A percentile compares a stretch with the other conserved stretches of the same genome.
Evolutionary conservation across 2,797 vertebrate genomes (phyloP).

Genomic region (Sebastes hopkinsi): DNA sequence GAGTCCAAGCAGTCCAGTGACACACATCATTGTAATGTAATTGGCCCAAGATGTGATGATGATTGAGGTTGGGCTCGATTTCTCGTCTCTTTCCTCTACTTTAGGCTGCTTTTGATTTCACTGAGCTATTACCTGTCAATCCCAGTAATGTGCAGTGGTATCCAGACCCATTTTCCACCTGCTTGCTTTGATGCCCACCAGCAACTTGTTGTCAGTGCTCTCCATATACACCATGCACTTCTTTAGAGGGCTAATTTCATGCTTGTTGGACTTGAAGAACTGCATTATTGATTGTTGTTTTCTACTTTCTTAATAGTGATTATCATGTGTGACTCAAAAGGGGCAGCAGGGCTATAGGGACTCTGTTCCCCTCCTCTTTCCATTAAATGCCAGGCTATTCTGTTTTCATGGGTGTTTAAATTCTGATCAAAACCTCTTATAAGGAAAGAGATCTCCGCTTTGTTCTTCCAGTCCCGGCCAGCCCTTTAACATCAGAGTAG

Average conservation of each 20-base stretch:
- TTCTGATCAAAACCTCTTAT: conserved; percentile 54
- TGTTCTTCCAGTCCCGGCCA: background rate
- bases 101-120: conserved; percentile 49
- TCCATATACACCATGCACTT: conserved; percentile 37
- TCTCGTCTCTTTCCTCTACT: conserved; percentile 32
- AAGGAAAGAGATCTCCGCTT: conserved; percentile 3
- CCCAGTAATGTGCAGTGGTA: conserved; percentile 59
- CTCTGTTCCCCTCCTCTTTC: conserved; percentile 14
- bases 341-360: background rate
- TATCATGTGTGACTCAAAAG: conserved; percentile 57
- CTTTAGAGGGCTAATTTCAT: conserved; percentile 77
- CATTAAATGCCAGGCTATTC: conserved; percentile 41
- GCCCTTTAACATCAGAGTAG: conserved; percentile 28
- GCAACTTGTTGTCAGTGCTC: conserved; percentile 54
- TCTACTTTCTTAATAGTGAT: conserved; percentile 65
- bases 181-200: conserved; percentile 67
- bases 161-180: conserved; percentile 74
- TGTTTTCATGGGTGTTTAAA: conserved; percentile 60
- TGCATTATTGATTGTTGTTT: conserved; percentile 75
- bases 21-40: conserved; percentile 24
- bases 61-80: conserved; percentile 22
- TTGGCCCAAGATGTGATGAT: conserved; percentile 31
- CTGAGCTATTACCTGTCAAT: conserved; percentile 71
- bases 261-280: conserved; percentile 74
- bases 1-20: background rate